Base-by-base conservation (phyloP, 2,888 invertebrate species). In the Dolomedes plantarius region DNA sequence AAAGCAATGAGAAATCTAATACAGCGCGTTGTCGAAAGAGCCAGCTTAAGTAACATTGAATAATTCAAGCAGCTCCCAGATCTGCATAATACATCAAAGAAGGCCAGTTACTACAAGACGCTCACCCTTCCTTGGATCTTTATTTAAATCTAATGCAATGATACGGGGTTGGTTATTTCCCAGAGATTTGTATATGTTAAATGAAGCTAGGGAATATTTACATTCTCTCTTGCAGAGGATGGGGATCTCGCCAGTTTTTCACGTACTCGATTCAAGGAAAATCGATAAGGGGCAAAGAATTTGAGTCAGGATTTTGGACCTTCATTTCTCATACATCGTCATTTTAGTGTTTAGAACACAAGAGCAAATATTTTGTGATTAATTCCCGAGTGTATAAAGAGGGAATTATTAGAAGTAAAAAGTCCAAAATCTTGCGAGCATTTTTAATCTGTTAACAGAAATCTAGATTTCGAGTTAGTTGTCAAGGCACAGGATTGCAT, bases 1-100 rank as follows among this genome's bases (percentile, higher is more conserved):
- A 27, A 31, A 28, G 46, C 31, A 67, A 68, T 50, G 56, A 36
- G 78, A 78, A 78, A 78, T 78, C 62, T 78, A 78, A 78, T 78
- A 78, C 62, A 27, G 62, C 41, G 36, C 32, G 50, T 50, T 76
- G 68, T 68, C 69, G 32, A 69, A 62, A 56, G 64, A n/a, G 29
- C 6, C 27, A 29, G 65, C 75, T 29, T 62, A 62, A 56, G 16
- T 56, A 56, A 56, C 56, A 56, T 41, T 78, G 78, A 69, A 78
- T 78, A 78, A 78, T 78, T 78, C 78, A 78, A 39, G 36, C 39
- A 32, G 62, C n/a, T 7, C n/a, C 7, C n/a, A 29, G 9, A 78
- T 78, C 62, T 78, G 69, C 78, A 78, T 78, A 69, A 78, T 78
- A 69, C 78, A 50, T 67, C 31, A 41, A 29, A 56, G 5, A 36